Evolutionary conservation across 2,888 invertebrate genomes (phyloP).

Genomic region (Perizoma affinitatum): DNA sequence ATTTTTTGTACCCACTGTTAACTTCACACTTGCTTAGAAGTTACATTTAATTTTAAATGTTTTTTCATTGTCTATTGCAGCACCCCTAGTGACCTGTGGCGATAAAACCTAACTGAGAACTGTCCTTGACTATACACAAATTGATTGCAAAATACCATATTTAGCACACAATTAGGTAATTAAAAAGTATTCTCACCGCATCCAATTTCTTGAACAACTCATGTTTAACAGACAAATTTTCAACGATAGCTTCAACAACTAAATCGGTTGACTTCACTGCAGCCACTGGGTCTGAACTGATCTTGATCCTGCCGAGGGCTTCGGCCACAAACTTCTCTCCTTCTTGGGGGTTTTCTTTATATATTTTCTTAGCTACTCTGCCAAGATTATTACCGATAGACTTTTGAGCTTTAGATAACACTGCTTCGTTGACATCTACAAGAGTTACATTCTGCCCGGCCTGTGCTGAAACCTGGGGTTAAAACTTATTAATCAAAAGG

Average conservation of each 20-base stretch:
- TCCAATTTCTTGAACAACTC: constrained; percentile 90
- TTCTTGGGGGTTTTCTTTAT: constrained; percentile 86
- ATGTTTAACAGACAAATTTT: constrained; percentile 91
- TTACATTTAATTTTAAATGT: no score
- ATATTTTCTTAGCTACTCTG: constrained; percentile 91
- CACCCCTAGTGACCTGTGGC: no score
- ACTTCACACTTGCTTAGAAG: no score
- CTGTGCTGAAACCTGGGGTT: constrained; percentile 90
- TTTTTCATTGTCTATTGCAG: no score
- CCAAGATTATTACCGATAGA: constrained; percentile 88
- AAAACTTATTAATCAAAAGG: no score
- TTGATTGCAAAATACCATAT: neutral
- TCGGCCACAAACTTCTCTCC: constrained; percentile 87
- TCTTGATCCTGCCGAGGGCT: constrained; percentile 83
- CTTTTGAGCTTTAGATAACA: constrained; percentile 88
- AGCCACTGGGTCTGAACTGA: constrained; percentile 83
- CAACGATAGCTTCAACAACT: constrained; percentile 94
- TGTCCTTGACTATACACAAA: no score
- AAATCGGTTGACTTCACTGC: constrained; percentile 87
- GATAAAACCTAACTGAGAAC: no score
- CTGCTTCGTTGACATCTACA: constrained; percentile 89
- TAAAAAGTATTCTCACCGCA: constrained; percentile 68
- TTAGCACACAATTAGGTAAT: neutral
- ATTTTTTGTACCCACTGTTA: no score
- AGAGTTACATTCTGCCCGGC: constrained; percentile 92